Evolutionary conservation across 1,140 invertebrate genomes (phyloP).

Genomic region (Triops cancriformis): DNA sequence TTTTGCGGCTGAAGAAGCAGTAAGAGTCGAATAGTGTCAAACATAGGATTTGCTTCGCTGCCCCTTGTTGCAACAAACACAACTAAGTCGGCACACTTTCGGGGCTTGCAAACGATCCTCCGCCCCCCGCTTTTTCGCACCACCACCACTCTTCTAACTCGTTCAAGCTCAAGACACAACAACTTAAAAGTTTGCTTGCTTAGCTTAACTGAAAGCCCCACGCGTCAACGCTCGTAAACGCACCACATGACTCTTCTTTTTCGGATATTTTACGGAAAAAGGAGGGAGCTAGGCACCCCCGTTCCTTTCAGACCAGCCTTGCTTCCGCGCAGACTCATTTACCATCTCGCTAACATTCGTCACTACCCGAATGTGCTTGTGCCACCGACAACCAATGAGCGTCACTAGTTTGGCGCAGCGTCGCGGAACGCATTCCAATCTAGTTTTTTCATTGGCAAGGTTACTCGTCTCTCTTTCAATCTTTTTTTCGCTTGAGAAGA

Average conservation of each 20-base stretch:
- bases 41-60: conserved; percentile 9
- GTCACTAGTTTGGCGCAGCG: not conserved
- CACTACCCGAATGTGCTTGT: not conserved
- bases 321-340: conserved; percentile 3
- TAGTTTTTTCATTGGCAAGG: not conserved
- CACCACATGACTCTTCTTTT: conserved; percentile 4
- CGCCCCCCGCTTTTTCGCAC: not conserved
- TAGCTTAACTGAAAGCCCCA: not conserved
- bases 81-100: not conserved
- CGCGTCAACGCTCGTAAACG: conserved; percentile 1
- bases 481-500: not conserved
- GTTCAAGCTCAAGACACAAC: not conserved
- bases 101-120: not conserved
- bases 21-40: conserved; percentile 5
- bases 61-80: conserved; percentile 11
- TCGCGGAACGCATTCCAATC: not conserved
- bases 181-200: conserved; percentile 10
- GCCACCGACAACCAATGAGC: not conserved
- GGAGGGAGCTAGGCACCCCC: not conserved
- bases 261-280: not conserved
- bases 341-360: not conserved
- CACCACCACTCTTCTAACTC: not conserved
- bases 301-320: not conserved
- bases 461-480: not conserved
- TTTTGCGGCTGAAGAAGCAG: not conserved